Base-by-base conservation (phyloP, 2,888 invertebrate genomes). In the Cloeon dipterum region DNA sequence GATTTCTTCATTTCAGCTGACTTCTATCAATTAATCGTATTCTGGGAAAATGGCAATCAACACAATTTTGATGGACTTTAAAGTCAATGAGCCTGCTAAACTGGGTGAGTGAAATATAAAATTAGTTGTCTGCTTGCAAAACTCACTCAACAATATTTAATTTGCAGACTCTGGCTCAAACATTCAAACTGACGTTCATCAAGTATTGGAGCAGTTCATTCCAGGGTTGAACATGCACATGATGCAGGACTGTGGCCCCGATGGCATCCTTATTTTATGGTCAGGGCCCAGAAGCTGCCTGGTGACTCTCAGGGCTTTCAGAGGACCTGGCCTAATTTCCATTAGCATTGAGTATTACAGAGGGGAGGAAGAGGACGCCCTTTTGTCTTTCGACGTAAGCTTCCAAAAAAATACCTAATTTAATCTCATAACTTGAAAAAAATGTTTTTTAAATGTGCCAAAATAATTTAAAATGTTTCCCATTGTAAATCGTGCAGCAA, bases 311-410 rank as follows among this genome's bases (percentile, higher is more conserved):
- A 66, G 82, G 51, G 65, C 77, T 45, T 82, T 74, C 49, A 65
- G 66, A 34, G 29, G 29, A n/a, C 70, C 74, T 47, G 83, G 83
- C 39, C 60, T 82, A 45, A 64, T 83, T 39, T 81, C 82, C 25
- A 61, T 83, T 46, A 83, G 79, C 54, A 70, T 83, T 49, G 85
- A 85, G 52, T 83, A 78, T 59, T 82, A 70, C 53, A 71, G 75
- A 52, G 70, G 66, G 41, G 75, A 78, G 39, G 68, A 68, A 43
- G 75, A 77, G 49, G 72, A 74, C 44, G 70, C 75, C 26, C 52
- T 77, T 41, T 61, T 83, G 47, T 68, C 65, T 45, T 74, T 74
- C 57, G 79, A 83, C 70, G 83, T 83, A 69, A 58, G 56, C 44
- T 26, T 5, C 5, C 5, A 8, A n/a, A 16, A 5, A 8, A 8